Conservation (phyloP, 1,140 invertebrate genomes). For the Popillia japonica region DNA sequence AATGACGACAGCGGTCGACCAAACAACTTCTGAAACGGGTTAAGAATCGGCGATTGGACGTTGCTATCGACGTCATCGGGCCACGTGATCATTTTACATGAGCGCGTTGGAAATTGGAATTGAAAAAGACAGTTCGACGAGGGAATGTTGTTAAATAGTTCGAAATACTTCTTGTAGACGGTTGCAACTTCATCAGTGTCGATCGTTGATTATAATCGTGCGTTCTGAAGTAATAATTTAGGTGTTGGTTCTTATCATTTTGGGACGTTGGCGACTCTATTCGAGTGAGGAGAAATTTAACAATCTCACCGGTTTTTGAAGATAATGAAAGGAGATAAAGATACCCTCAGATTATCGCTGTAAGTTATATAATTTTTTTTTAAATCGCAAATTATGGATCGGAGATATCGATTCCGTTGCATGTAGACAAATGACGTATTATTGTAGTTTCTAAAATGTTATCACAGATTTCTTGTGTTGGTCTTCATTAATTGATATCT, state of each 20-base stretch:
- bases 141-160: neutral
- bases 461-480: too few species aligned
- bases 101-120: slow-evolving; percentile 8
- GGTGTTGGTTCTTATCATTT: too few species aligned
- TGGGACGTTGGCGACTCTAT: too few species aligned
- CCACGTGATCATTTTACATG: neutral
- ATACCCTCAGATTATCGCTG: slow-evolving; percentile 24
- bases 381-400: too few species aligned
- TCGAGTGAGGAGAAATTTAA: too few species aligned
- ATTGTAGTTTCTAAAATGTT: too few species aligned
- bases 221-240: too few species aligned
- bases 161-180: neutral
- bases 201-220: too few species aligned
- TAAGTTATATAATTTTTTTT: slow-evolving; percentile 19
- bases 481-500: too few species aligned
- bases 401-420: too few species aligned
- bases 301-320: neutral
- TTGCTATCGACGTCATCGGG: neutral
- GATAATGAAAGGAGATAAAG: slow-evolving; percentile 11
- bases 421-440: too few species aligned
- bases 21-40: neutral
- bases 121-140: neutral
- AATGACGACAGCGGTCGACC: neutral
- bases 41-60: slow-evolving; percentile 5
- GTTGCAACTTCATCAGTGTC: neutral